Evolutionary conservation across 1,140 invertebrate genomes (phyloP), one percentile per base, ranked within the genome.

Genomic region (Drosophila azteca): DNA sequence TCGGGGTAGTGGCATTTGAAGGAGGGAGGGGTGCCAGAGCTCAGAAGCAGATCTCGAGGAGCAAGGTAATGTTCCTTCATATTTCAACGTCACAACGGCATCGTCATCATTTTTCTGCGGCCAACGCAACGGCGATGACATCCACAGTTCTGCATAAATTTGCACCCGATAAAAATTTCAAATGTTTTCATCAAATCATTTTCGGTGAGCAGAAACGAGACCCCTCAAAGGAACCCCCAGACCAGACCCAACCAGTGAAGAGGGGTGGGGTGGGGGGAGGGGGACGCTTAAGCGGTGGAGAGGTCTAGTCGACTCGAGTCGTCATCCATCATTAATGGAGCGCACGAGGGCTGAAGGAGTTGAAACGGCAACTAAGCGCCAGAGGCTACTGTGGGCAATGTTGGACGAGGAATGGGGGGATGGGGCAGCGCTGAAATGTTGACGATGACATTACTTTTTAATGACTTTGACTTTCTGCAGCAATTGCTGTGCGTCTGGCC

Each of bases 151-250:
- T 88, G 83, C 79, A 88, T 88, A 88, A 88, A 83, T 88, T 88
- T 88, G 83, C 84, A 88, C 83, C 83, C 84, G 83, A 88, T 88
- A 88, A 88, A 88, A 88, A 88, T 88, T 88, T 88, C 83, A 88
- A 88, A 88, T 88, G 83, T 88, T 88, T 88, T 88, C 83, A 88
- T 88, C 83, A 88, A 88, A 88, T 88, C 84, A 88, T 88, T 88
- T 88, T 83, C 35, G 83, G 76, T 46, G 66, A 64, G 77, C 76
- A 60, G 49, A 2, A 31, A 65, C 63, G 31, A 11, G 31, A 11
- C 31, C 31, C 9, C 9, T 8, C 2, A 35, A 31, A 9, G 8
- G 31, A 35, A 39, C 35, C 11, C 31, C 3, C 35, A 13, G 35
- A 13, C 31, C 31, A 35, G 8, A 9, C 8, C 8, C 0, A 7